Conservation (phyloP, 2,888 invertebrate species). For the Halictus ligatus region DNA sequence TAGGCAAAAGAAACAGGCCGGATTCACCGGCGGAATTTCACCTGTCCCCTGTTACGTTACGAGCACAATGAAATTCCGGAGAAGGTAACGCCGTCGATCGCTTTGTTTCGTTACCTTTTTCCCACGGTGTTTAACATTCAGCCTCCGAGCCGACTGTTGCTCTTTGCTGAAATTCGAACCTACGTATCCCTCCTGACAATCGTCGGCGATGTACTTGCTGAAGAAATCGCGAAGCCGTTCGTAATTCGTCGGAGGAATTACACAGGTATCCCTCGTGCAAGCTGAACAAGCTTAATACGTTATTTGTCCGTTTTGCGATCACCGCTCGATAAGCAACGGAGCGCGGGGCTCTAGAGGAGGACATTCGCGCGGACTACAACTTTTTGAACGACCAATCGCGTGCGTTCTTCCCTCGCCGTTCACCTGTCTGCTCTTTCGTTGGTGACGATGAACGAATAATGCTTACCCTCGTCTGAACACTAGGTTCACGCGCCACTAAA, state of each 20-base stretch:
- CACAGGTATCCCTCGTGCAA: neutral
- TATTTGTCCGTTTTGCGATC: neutral
- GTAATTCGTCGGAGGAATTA: neutral
- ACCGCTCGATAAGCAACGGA: too few relatives aligned
- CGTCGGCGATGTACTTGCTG: neutral
- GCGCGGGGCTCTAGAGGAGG: too few relatives aligned
- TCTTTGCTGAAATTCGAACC: neutral
- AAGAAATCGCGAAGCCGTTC: neutral
- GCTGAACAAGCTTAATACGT: neutral
- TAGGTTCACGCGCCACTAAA: too few relatives aligned
- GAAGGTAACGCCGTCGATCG: neutral
- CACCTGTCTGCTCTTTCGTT: too few relatives aligned
- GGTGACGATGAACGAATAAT: too few relatives aligned
- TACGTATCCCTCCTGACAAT: neutral
- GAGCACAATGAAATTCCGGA: conserved; percentile 34
- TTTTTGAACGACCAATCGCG: too few relatives aligned
- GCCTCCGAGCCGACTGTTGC: neutral
- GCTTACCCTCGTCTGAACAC: too few relatives aligned
- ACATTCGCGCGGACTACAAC: too few relatives aligned
- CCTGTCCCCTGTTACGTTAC: conserved; percentile 14
- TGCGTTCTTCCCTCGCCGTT: too few relatives aligned
- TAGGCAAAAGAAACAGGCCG: neutral
- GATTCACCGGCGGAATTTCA: conserved; percentile 40
- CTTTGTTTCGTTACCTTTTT: neutral
- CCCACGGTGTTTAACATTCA: conserved; percentile 21